Evolutionary conservation across 2,113 vertebrate genomes (phyloP).

Genomic region (Lycaon pictus): DNA sequence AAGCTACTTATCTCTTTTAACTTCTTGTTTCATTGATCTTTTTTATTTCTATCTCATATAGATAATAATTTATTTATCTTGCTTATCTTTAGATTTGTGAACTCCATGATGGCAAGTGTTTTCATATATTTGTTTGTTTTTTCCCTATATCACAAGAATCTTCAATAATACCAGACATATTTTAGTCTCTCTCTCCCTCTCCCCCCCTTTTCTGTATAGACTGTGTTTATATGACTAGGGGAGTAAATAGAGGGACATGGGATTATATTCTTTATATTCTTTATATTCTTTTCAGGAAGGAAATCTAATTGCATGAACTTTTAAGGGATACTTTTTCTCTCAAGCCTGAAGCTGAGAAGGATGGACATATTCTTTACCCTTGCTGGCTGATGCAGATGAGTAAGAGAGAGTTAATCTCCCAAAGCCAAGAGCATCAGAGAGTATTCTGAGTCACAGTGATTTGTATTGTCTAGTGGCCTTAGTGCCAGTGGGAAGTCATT

Average conservation of each 20-base stretch:
- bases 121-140: neutral
- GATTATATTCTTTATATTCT: neutral
- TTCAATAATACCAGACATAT: neutral
- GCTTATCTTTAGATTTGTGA: neutral
- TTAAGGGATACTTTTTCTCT: neutral
- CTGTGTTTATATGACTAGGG: neutral
- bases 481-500: neutral
- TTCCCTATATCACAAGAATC: neutral
- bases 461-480: neutral
- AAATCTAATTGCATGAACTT: neutral
- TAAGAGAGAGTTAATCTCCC: neutral
- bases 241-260: neutral
- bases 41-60: neutral
- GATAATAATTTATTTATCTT: neutral
- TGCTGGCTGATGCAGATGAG: neutral
- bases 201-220: no score
- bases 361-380: neutral
- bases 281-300: neutral
- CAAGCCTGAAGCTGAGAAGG: neutral
- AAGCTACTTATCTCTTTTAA: neutral
- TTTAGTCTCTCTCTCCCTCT: neutral
- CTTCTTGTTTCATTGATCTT: neutral
- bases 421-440: neutral
- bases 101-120: neutral
- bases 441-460: neutral